Evolutionary conservation across 2,797 vertebrate species (phyloP).

Genomic region (Darevskia mixta): DNA sequence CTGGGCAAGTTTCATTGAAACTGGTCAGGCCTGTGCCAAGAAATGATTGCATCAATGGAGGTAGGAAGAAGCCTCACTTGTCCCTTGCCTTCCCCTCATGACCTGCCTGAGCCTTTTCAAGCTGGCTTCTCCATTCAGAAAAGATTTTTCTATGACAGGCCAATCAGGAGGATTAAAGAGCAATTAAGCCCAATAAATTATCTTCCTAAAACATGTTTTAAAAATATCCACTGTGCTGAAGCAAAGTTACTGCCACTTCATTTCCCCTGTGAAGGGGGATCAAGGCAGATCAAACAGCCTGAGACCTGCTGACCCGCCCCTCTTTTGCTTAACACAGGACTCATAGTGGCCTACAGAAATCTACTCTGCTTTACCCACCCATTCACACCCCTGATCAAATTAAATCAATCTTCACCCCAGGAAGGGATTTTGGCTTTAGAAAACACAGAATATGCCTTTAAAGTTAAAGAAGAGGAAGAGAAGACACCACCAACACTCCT

Average conservation of each 20-base stretch:
- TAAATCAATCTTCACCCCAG: slow-evolving; percentile 17
- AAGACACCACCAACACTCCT: background rate
- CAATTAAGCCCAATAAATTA: slow-evolving; percentile 90
- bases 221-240: slow-evolving; percentile 81
- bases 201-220: slow-evolving; percentile 79
- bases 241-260: slow-evolving; percentile 80
- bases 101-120: slow-evolving; percentile 74
- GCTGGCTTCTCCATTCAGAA: slow-evolving; percentile 83
- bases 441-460: slow-evolving; percentile 32
- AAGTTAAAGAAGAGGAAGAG: slow-evolving; percentile 42
- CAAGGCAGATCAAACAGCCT: slow-evolving; percentile 48
- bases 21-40: background rate
- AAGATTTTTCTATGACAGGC: slow-evolving; percentile 88
- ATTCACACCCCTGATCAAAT: background rate
- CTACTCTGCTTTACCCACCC: background rate
- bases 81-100: background rate
- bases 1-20: slow-evolving; percentile 45
- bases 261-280: slow-evolving; percentile 70
- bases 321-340: background rate
- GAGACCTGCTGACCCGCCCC: slow-evolving; percentile 36
- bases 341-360: background rate
- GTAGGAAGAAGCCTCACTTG: background rate
- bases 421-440: background rate
- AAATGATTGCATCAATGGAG: background rate
- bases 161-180: slow-evolving; percentile 91